These are phyloP conservation scores for Cerastis leucographa DNA, from an alignment of 2,888 invertebrate species.

Conservation along the genomic window DNA sequence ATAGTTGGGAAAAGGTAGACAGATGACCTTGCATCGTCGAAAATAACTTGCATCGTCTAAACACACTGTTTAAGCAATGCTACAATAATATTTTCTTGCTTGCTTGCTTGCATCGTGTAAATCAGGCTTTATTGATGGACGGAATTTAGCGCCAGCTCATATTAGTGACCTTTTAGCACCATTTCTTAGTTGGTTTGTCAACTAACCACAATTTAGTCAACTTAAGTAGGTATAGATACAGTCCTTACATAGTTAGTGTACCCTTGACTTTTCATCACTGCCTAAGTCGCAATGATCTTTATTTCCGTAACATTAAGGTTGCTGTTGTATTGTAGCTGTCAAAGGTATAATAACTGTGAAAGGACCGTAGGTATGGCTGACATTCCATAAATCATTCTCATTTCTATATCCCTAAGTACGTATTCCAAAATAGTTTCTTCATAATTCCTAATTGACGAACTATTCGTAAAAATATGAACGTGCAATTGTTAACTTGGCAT, in stretches of 20 bases:
- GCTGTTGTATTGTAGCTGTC: not conserved
- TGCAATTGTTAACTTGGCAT: constrained; percentile 35
- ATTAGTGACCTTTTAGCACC: constrained; percentile 41
- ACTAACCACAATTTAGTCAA: constrained; percentile 16
- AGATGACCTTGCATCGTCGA: not conserved
- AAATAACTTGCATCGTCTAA: constrained; percentile 1
- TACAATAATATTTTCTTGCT: not conserved
- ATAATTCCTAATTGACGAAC: constrained; percentile 37
- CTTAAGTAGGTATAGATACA: constrained; percentile 2
- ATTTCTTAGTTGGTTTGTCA: not conserved
- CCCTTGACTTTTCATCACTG: not conserved
- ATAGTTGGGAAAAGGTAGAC: not conserved
- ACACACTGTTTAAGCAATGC: not conserved
- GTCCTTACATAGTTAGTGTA: not conserved
- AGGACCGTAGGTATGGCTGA: constrained; percentile 1
- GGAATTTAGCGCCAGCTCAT: constrained; percentile 3
- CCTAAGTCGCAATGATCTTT: not conserved
- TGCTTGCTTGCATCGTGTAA: not conserved
- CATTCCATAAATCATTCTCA: constrained; percentile 23
- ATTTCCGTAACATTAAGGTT: not conserved
- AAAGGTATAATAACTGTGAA: not conserved
- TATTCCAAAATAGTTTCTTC: constrained; percentile 52
- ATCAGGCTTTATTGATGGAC: not conserved
- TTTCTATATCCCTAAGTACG: constrained; percentile 47
- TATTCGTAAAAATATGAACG: constrained; percentile 34